Evolutionary conservation across 2,797 vertebrate species (phyloP), one percentile per base, ranked within the genome.

Genomic region (Argentina silus): DNA sequence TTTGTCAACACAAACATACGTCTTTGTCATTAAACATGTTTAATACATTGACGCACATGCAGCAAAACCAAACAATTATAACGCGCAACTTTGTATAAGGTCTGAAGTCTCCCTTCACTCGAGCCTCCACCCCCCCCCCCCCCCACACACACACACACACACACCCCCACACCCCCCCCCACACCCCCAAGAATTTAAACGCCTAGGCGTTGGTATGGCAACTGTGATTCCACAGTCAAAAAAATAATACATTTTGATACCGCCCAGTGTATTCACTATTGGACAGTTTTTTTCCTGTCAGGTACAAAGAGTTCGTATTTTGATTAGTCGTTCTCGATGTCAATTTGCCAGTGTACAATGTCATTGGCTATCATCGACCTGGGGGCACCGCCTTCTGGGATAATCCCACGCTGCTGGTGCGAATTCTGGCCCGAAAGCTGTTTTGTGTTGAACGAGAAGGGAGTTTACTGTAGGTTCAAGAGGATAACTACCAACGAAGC

Each of bases 171-270:
- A n/a, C n/a, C n/a, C n/a, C n/a, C n/a, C n/a, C 27, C 27, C 27
- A 36, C 27, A 36, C 27, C 1, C 27, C 27, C 27, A 36, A 36
- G 2, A 36, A 36, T 4, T 36, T 36, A 36, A 36, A 36, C 27
- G 27, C 27, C 27, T 36, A 36, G 4, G 12, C 64, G 61, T 69
- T 43, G 56, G 44, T 43, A 63, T 50, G 53, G 75, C 21, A 78
- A 78, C 70, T 14, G 15, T 55, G 56, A 69, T 47, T 65, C 27
- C 43, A 12, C 60, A 63, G 47, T 45, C 42, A 36, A 36, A 36
- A 36, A 36, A 36, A 36, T 36, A 36, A 36, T 36, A 4, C n/a
- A 1, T 3, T 60, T 60, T 27, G 12, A 12, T 6, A 15, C 51
- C 50, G n/a, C 53, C 62, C 50, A 62, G 14, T 43, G 63, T 17